Base-by-base conservation (phyloP, 2,797 vertebrate species). In the Lithobates sylvaticus region DNA sequence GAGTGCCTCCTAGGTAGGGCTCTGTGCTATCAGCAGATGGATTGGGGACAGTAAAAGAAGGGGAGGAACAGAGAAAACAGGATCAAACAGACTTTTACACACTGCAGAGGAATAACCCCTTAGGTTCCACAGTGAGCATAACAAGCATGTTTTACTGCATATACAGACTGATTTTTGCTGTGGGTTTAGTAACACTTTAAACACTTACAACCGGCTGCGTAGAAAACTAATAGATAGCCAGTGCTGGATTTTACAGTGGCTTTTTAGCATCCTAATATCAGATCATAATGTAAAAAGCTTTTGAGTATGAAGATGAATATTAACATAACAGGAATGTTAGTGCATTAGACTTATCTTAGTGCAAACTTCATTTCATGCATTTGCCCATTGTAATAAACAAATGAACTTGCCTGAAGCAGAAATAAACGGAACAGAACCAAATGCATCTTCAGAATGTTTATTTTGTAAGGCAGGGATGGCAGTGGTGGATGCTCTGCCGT, bases 401-500 rank as follows among this genome's bases (percentile, higher is more conserved):
- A 67, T 71, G 44, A 96, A 99, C 98, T 99, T 99, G 98, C 98
- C 98, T 99, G 97, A 92, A 91, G 94, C 96, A 94, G 96, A 95
- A 97, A 98, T 93, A 89, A 99, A 99, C 82, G 97, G 97, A 90
- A 96, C 94, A 72, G 97, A 98, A 94, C 97, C 98, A 89, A 99
- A 99, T 86, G 97, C 96, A 92, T 99, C 98, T 94, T 99, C 97
- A 21, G 95, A 93, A 85, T 91, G 93, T 88, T 92, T 95, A 89
- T 92, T 95, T 88, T 94, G 90, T 88, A 93, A 92, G 89, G 91
- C 92, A 89, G 91, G 94, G 88, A 83, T 94, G 91, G 92, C 91
- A 89, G 97, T 96, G 92, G 94, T 90, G 81, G 96, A 94, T 90
- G 93, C 79, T 16, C 92, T 94, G 88, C 93, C 95, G 93, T 96